Percentiles rank a stretch among this genome's conserved stretches.
These are phyloP conservation scores for Drosophila helvetica DNA, from an alignment of 2,888 invertebrate species.

Conservation along the genomic window DNA sequence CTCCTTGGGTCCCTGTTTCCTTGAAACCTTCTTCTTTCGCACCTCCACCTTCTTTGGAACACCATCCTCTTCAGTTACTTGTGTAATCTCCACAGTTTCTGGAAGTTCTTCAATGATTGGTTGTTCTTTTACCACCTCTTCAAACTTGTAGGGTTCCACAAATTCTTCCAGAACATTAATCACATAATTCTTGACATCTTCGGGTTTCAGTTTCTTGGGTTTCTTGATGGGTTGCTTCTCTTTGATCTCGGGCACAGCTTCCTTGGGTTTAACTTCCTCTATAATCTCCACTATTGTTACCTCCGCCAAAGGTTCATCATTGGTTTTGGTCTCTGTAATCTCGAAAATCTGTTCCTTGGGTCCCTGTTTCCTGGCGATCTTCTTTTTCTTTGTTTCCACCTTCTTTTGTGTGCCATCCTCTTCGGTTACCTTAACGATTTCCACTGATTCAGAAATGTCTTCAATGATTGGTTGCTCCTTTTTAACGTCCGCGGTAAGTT, in stretches of 20 bases:
- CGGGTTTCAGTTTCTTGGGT: slow-evolving; percentile 59
- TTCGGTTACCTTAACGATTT: slow-evolving; percentile 27
- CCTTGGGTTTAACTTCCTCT: slow-evolving; percentile 46
- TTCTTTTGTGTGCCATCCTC: slow-evolving; percentile 53
- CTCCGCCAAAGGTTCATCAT: slow-evolving; percentile 82
- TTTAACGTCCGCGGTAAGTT: not conserved
- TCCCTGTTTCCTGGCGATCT: slow-evolving; percentile 79
- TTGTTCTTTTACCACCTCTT: not conserved
- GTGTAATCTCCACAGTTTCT: too few species aligned
- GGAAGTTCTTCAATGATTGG: too few species aligned
- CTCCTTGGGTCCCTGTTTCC: slow-evolving; percentile 82
- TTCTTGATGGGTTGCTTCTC: slow-evolving; percentile 28
- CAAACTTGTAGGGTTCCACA: slow-evolving; percentile 7
- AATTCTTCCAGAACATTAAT: slow-evolving; percentile 55
- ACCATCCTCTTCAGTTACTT: slow-evolving; percentile 52
- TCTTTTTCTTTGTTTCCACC: slow-evolving; percentile 69
- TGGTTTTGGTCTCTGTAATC: slow-evolving; percentile 81
- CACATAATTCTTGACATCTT: slow-evolving; percentile 68
- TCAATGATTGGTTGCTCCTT: slow-evolving; percentile 8
- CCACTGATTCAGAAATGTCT: not conserved
- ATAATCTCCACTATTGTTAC: slow-evolving; percentile 72
- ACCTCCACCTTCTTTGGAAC: slow-evolving; percentile 53
- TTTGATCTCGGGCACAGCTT: slow-evolving; percentile 11
- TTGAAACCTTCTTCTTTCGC: slow-evolving; percentile 80
- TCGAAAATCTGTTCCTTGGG: slow-evolving; percentile 84